Base-by-base conservation (phyloP, 1,140 invertebrate genomes). In the Lepidurus arcticus region DNA sequence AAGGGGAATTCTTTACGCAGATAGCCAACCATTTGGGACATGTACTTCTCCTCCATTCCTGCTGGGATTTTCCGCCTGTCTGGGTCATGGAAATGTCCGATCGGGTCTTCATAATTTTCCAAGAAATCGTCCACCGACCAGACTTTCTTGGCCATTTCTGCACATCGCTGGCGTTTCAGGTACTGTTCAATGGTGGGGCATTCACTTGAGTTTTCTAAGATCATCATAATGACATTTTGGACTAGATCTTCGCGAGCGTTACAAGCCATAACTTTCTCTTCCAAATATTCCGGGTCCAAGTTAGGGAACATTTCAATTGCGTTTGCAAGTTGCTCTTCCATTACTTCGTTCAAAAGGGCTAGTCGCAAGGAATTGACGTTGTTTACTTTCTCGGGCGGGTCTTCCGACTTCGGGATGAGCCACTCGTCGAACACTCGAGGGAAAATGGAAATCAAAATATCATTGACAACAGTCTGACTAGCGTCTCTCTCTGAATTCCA, bases 251-350 rank as follows among this genome's bases (percentile, higher is more conserved):
- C 13, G 53, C 53, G 86, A 83, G 16, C 87, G 89, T 7, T 88
- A 88, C 83, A 89, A 90, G 78, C 85, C 82, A 45, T 82, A 84
- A 4, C 82, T 82, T 80, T 89, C 86, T 86, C 81, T 76, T 84
- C 83, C 24, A 90, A 81, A 85, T 86, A 89, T 65, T 83, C 84
- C 1, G 88, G 87, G 83, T 90, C 88, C 77, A 88, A 84, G 80
- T 85, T 84, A n/a, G 84, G 84, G 75, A 85, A 85, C 45, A 85
- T 83, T 74, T 82, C 81, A 77, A 77, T 78, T 10, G 84, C 79
- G 80, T 83, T 83, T 16, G 85, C 84, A 80, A 86, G 85, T 73
- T 84, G 83, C 21, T 84, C 82, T 77, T 83, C 81, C 11, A 83
- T 16, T 13, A 65, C 53, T 16, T 65, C 21, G 53, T 65, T 65